Evolutionary conservation across 2,113 vertebrate genomes (phyloP).

Genomic region (Brevimyrus niger): DNA sequence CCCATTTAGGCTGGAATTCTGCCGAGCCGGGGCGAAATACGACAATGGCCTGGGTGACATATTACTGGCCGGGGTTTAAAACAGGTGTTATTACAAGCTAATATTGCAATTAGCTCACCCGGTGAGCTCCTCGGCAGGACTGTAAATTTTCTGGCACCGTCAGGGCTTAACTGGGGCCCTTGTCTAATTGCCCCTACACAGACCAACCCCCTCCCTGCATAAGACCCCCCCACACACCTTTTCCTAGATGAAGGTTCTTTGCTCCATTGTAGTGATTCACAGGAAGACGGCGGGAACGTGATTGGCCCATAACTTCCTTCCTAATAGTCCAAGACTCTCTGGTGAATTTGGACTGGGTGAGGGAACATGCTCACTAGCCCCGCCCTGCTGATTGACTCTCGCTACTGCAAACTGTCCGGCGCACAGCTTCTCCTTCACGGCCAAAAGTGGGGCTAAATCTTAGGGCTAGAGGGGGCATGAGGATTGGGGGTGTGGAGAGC

Average conservation of each 20-base stretch:
- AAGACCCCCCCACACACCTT: conserved; percentile 23
- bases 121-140: conserved; percentile 45
- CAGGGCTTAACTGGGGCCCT: conserved; percentile 40
- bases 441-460: not conserved
- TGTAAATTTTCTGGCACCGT: conserved; percentile 54
- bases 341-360: not conserved
- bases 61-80: conserved; percentile 34
- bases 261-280: conserved; percentile 23
- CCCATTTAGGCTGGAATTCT: conserved; percentile 42
- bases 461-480: not conserved
- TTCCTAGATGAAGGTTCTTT: conserved; percentile 25
- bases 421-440: not conserved
- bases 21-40: conserved; percentile 52
- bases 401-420: not conserved
- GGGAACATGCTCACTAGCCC: not conserved
- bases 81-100: conserved; percentile 62
- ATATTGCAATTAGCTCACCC: conserved; percentile 63
- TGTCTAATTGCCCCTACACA: conserved; percentile 53
- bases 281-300: not conserved
- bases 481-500: not conserved
- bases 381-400: not conserved
- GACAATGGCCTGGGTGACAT: conserved; percentile 38
- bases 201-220: conserved; percentile 37
- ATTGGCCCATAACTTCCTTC: not conserved
- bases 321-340: not conserved